phyloP scores from a whole-genome alignment of 2,797 vertebrate genomes.

The Mustela erminea region DNA sequence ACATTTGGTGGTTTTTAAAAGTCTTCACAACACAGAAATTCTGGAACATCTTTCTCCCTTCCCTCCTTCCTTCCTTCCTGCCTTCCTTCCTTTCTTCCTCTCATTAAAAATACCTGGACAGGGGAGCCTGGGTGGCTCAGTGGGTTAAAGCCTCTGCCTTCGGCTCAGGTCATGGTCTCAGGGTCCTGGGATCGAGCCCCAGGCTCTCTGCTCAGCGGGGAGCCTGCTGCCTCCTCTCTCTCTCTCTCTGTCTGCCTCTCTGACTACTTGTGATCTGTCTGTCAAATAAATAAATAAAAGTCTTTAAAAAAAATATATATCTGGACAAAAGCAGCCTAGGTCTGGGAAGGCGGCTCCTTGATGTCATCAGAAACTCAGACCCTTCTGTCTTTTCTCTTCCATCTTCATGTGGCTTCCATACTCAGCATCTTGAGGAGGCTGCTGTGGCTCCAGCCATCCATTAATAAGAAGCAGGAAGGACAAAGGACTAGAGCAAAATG shows the following conservation, averaged over 20 bases:
- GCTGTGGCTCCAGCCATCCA: background rate
- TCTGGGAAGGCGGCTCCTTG: background rate
- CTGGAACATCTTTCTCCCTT: background rate
- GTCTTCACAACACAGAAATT: conserved; percentile 23
- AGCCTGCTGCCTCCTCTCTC: too few species aligned
- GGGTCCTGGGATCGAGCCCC: too few species aligned
- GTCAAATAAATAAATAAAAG: too few species aligned
- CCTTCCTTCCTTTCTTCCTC: background rate
- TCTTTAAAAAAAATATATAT: background rate
- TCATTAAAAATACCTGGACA: background rate
- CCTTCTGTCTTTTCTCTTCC: background rate
- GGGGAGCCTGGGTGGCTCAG: too few species aligned
- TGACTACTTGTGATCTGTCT: too few species aligned
- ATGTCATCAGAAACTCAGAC: background rate
- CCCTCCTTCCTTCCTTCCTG: too few species aligned
- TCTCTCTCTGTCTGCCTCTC: too few species aligned
- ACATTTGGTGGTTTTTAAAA: background rate
- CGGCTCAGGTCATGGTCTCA: too few species aligned
- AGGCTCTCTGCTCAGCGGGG: too few species aligned
- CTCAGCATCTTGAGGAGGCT: background rate
- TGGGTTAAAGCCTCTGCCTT: too few species aligned
- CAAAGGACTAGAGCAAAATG: background rate
- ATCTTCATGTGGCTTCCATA: background rate
- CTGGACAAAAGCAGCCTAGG: background rate
- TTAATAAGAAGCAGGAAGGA: background rate